Base-by-base conservation (phyloP, 2,113 vertebrate species). In the Rhombomys opimus region DNA sequence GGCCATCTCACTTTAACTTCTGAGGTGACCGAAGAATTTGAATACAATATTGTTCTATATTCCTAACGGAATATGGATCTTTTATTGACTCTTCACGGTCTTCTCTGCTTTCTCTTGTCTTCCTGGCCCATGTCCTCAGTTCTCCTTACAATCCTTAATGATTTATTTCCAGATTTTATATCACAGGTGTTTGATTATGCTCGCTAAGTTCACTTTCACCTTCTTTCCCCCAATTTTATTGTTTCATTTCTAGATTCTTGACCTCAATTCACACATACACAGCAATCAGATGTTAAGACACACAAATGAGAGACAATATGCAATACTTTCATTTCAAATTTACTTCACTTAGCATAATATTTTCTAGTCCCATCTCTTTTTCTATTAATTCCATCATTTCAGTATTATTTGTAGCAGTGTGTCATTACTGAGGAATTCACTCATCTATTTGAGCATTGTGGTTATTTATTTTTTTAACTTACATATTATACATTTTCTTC, bases 121-220 rank as follows among this genome's bases (percentile, higher is more conserved):
- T 22, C 32, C 32, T 41, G 57, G 22, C 5, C 57, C 18, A 80
- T 5, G 9, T 80, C 52, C 8, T n/a, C 2, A 13, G 20, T 81
- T 17, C 32, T 81, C 5, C 4, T 38, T 59, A 82, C 20, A 82
- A 23, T 10, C 5, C 8, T 54, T 22, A n/a, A 2, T 7, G 32
- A 13, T 7, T 11, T 5, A 59, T 5, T 5, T 23, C 6, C 11
- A 18, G 22, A 10, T 59, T 82, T 38, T 9, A 59, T 59, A 82
- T n/a, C 32, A 59, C 18, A 82, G 2, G 22, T 59, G 32, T 3
- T 59, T 54, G 2, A 59, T 20, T n/a, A 59, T 23, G 20, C 5
- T 25, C 32, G 7, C 32, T 57, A n/a, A 7, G 10, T 12, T 3
- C 23, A 10, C 18, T 12, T 6, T 59, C 0, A 23, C 5, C 5